Evolutionary conservation across 2,888 invertebrate genomes (phyloP), one percentile per base, ranked within the genome.

Genomic region (Meteorus colon): DNA sequence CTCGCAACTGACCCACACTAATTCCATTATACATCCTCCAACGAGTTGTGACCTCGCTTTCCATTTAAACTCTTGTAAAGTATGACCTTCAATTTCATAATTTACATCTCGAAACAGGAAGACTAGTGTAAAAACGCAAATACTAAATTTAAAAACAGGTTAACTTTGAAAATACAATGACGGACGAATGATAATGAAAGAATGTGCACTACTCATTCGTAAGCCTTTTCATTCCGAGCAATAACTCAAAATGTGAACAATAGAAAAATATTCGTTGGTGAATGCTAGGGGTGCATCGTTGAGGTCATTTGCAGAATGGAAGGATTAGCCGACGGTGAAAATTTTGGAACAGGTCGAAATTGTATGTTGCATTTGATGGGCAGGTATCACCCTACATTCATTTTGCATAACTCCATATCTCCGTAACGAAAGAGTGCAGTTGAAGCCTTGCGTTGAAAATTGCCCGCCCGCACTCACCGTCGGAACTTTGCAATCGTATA

Each of bases 81-180:
- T 68, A 67, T 74, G 84, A 81, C 89, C 89, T 88, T 87, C 89
- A 83, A 86, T 85, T 81, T 84, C 82, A 84, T 79, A 88, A 89
- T 89, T 89, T 88, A 81, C 82, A 81, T 80, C 16, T 41, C 70
- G 60, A 77, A 77, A 73, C 62, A 73, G 76, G 3, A 51, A 68
- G 34, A 59, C 60, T 63, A 31, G 41, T 69, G 63, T 51, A 59
- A 73, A 76, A 48, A 48, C n/a, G n/a, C n/a, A 55, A 6, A 19
- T 8, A 55, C n/a, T 6, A 19, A 55, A 55, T 55, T 55, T 19
- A 0, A 19, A 8, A 55, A 55, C 19, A 55, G 55, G 55, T 55
- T 55, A 14, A 48, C 19, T 55, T 63, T 68, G 31, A 34, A 31
- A 48, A 24, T 72, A 29, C 37, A 65, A 68, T 62, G 55, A 69